Evolutionary conservation across 1,140 invertebrate species (phyloP).

Genomic region (Heliconius congener): DNA sequence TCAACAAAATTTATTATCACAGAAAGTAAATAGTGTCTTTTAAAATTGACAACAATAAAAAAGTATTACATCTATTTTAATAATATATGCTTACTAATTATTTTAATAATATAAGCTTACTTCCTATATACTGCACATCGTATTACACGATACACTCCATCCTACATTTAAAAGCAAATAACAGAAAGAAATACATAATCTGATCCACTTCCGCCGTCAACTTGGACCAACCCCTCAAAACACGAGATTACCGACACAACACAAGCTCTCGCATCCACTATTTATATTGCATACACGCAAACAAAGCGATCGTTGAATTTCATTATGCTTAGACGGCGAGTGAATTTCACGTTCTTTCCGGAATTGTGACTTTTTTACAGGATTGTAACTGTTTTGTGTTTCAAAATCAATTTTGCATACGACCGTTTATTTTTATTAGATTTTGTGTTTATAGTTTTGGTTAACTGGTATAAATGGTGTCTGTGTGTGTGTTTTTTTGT

Average conservation of each 20-base stretch:
- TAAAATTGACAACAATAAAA: no score
- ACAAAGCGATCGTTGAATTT: conserved; percentile 63
- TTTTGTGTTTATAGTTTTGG: background rate
- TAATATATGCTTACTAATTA: no score
- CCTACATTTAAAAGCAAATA: no score
- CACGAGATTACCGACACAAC: conserved; percentile 31
- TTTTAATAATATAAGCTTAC: no score
- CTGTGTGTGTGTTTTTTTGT: background rate
- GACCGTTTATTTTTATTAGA: background rate
- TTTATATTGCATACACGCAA: conserved; percentile 36
- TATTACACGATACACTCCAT: no score
- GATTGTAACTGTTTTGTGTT: background rate
- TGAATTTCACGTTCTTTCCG: conserved; percentile 20
- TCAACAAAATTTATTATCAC: no score
- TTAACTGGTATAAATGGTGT: background rate
- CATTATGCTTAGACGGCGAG: conserved; percentile 38
- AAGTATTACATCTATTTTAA: no score
- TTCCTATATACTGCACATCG: no score
- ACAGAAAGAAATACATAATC: no score
- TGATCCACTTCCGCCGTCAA: background rate
- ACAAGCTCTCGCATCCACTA: conserved; percentile 28
- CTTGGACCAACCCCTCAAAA: conserved; percentile 1
- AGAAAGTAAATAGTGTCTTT: no score
- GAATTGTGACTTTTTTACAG: conserved; percentile 6
- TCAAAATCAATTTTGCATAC: conserved; percentile 14